A percentile compares a stretch with the other conserved stretches of the same genome.
Conservation (phyloP, 1,140 invertebrate genomes). For the Ceratina japonica region DNA sequence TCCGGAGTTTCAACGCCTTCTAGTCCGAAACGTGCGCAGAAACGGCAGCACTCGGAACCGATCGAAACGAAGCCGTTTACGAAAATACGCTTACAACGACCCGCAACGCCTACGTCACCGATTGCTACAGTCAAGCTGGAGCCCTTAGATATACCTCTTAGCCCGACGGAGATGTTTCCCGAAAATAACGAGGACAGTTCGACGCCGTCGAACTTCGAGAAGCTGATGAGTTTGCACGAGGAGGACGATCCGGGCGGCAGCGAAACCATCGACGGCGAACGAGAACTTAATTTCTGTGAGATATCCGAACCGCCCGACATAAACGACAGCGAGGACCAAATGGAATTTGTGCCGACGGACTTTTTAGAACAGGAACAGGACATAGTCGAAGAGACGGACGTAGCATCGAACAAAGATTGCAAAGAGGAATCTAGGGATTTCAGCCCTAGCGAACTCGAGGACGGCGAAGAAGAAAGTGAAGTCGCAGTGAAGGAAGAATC, state of each 20-base stretch:
- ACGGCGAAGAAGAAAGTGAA: constrained; percentile 60
- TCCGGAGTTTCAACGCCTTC: constrained; percentile 60
- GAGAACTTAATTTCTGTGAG: constrained; percentile 67
- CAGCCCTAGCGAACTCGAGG: constrained; percentile 50
- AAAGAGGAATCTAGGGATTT: constrained; percentile 55
- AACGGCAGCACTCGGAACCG: constrained; percentile 69
- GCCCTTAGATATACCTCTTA: constrained; percentile 74
- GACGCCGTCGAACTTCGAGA: constrained; percentile 66
- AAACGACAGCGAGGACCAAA: constrained; percentile 75
- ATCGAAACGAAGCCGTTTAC: constrained; percentile 67
- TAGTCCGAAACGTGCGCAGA: constrained; percentile 73
- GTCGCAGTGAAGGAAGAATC: constrained; percentile 50
- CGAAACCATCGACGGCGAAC: constrained; percentile 51
- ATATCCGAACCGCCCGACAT: constrained; percentile 67
- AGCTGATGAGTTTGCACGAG: constrained; percentile 70
- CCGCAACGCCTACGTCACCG: constrained; percentile 64
- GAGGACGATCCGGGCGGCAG: constrained; percentile 75
- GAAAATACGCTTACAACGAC: constrained; percentile 74
- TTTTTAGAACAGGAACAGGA: constrained; percentile 78
- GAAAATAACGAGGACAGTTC: constrained; percentile 67
- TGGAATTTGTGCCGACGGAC: constrained; percentile 78
- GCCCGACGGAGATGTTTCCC: constrained; percentile 72
- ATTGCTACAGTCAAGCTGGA: constrained; percentile 71
- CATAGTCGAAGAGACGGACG: constrained; percentile 74
- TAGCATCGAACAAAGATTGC: constrained; percentile 63